Base-by-base conservation (phyloP, 2,888 invertebrate species). In the Tholera decimalis region DNA sequence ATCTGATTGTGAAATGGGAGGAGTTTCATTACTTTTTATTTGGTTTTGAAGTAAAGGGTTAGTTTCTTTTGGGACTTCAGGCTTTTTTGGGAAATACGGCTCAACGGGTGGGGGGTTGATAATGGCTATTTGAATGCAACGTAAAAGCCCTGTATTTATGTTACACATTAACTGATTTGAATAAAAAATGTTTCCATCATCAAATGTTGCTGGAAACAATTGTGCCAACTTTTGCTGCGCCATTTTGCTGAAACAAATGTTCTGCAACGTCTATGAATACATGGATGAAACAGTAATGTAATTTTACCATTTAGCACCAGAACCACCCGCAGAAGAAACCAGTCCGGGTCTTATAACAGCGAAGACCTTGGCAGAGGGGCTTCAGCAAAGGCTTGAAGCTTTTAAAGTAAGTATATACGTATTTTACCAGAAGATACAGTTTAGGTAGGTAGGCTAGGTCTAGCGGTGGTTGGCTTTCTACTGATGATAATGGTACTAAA, bases 331-430 rank as follows among this genome's bases (percentile, higher is more conserved):
- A 1, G 84, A 77, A 26, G 80, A 69, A 0, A 51, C 88, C 0
- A 88, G 13, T 0, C 77, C 83, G 0, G 77, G 83, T 0, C 82
- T 96, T 1, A 93, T 96, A 58, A 95, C 96, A 0, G 96, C 97
- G 0, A 89, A 93, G 0, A 95, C 96, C 0, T 90, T 97, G 8
- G 96, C 96, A 58, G 98, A 98, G 85, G 99, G 98, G 0, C 91
- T 99, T 33, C 96, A 97, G 80, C 98, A 98, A 88, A 96, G 99
- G 50, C 92, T 99, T 13, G 97, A 97, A 8, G 97, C 98, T 85
- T 99, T 98, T 89, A 96, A 67, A 30, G 74, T 74, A 73, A 73
- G 73, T 65, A 28, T 47, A 18, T 9, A 47, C 18, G 9, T 11
- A 2, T 28, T 28, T 26, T 26, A 8, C 0, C 1, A 46, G 24